Base-by-base conservation (phyloP, 2,797 vertebrate species). In the Presbytis comata region DNA sequence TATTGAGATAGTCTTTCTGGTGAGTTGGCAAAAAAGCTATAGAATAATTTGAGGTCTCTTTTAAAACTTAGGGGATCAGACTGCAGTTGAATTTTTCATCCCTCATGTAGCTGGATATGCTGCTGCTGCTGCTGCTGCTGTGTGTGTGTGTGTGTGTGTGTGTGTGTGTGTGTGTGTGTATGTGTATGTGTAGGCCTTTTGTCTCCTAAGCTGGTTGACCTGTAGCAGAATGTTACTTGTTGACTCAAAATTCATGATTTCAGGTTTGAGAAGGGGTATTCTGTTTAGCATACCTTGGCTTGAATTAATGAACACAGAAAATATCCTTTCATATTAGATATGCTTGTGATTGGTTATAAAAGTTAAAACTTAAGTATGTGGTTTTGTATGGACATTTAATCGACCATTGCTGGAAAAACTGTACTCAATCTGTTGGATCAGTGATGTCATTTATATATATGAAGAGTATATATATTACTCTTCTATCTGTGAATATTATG, bases 371-470 rank as follows among this genome's bases (percentile, higher is more conserved):
- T 92, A 89, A 95, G 33, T n/a, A 33, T 89, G 48, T 89, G 30
- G 86, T 92, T 94, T 86, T 94, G 28, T 80, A 17, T 87, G 46
- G 93, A 72, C 6, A 7, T 93, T 93, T 87, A 85, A 91, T 90
- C 12, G 33, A n/a, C 39, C 10, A 16, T 72, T 57, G 9, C 87
- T 95, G 67, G 83, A 53, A 61, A 91, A 89, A 89, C 8, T 57
- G 30, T 22, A 80, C 28, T 70, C 81, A 89, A 67, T 79, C 41
- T 75, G 24, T 81, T 59, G 75, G 30, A 93, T 74, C 76, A 94
- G 3, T 61, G 76, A 83, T 91, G 16, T 26, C 53, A n/a, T 85
- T 89, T 70, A 67, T 46, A 46, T 92, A 26, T 50, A 33, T 30
- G 46, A 89, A 46, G 28, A 33, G n/a, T n/a, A n/a, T n/a, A n/a